phyloP scores from a whole-genome alignment of 2,113 vertebrate genomes.

The Aythya baeri region DNA sequence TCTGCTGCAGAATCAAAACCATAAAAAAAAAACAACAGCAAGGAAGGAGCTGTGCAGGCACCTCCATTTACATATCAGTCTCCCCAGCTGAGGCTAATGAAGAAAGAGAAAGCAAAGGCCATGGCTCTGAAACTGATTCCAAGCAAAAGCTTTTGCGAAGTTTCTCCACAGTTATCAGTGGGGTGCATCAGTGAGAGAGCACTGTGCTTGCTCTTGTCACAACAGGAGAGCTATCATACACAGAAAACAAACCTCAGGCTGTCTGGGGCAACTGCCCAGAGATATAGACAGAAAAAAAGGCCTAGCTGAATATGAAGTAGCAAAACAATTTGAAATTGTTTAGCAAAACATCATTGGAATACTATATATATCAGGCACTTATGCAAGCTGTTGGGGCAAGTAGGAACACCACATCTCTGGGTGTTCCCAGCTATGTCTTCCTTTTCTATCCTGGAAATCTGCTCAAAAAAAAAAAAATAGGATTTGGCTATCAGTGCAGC shows the following conservation, averaged over 20 bases:
- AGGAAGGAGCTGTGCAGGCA: background rate
- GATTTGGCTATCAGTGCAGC: background rate
- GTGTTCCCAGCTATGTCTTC: background rate
- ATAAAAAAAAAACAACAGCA: fast-evolving
- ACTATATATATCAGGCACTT: background rate
- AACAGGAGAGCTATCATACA: background rate
- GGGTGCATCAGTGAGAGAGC: fast-evolving
- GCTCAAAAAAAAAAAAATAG: background rate
- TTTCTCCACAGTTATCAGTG: fast-evolving
- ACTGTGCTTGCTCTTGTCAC: fast-evolving
- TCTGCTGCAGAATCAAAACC: background rate
- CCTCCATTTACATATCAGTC: too few relatives aligned
- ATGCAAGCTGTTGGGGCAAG: fast-evolving
- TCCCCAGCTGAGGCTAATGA: background rate
- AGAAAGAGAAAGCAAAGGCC: background rate
- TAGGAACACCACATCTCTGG: fast-evolving
- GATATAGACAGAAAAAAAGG: background rate
- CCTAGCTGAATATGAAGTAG: background rate
- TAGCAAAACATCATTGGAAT: background rate
- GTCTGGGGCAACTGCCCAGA: background rate
- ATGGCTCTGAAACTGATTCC: background rate
- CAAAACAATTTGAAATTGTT: background rate
- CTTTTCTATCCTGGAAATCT: background rate
- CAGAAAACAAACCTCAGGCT: background rate
- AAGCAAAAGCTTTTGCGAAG: background rate